Base-by-base conservation (phyloP, 2,888 invertebrate genomes). In the Drosophila affinis region DNA sequence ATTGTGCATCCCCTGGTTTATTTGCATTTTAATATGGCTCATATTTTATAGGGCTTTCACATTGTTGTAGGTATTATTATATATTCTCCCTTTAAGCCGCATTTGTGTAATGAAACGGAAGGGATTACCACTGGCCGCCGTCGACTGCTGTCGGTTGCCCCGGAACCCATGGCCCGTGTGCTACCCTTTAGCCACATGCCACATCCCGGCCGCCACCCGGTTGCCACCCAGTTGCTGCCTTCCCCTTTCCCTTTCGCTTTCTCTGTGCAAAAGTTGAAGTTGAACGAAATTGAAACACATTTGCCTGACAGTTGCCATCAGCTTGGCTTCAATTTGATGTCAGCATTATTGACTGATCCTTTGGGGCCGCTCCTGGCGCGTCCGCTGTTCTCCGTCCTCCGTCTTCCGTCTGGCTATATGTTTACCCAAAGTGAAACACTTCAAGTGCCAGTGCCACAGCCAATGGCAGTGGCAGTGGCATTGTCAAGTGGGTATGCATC, bases 321-420 rank as follows among this genome's bases (percentile, higher is more conserved):
- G 85, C 75, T 88, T 84, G 85, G 56, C 81, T 72, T 87, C 77
- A 84, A 71, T 75, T 73, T 67, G 74, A 76, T 87, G 83, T 78
- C 87, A 81, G 81, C 85, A 72, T 87, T 76, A 87, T 78, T 80
- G 83, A 88, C 81, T 81, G 83, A 87, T 84, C 87, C 89, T 55
- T 78, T 70, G 72, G 78, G 75, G 73, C 62, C 53, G 39, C 39
- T 39, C 39, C 7, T 39, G 39, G 39, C n/a, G 39, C 59, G 48
- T 53, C 53, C 57, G 32, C 39, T 12, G 55, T 18, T 47, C 47
- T 60, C 10, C 39, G 32, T 47, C 52, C 56, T 27, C 14, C 27
- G 44, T 53, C 53, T 52, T 21, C 39, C n/a, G 69, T n/a, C 55
- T 56, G 70, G 34, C 56, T 62, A 77, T 70, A 76, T 76, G 77